Evolutionary conservation across 1,140 invertebrate genomes (phyloP).

Genomic region (Laupala kohalensis): DNA sequence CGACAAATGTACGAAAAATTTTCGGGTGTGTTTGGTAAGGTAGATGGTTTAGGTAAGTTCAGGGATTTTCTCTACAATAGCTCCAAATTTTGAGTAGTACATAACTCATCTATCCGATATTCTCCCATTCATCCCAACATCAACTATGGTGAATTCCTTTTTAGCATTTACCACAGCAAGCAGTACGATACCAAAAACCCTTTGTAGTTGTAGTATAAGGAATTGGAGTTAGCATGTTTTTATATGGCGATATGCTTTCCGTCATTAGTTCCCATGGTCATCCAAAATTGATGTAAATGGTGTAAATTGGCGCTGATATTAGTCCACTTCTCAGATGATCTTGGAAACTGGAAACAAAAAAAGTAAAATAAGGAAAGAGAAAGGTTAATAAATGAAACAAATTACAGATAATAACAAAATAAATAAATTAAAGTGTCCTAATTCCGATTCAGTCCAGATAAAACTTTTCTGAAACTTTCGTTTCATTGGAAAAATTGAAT

Average conservation of each 20-base stretch:
- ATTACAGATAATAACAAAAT: too few relatives aligned
- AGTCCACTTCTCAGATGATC: neutral
- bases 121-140: constrained; percentile 28
- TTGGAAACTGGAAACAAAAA: neutral
- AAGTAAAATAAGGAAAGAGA: neutral
- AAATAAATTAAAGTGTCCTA: too few relatives aligned
- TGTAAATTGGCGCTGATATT: neutral
- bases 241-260: neutral
- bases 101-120: constrained; percentile 28
- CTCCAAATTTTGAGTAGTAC: constrained; percentile 18
- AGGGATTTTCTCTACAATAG: constrained; percentile 11
- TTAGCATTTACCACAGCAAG: constrained; percentile 29
- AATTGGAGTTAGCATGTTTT: too few relatives aligned
- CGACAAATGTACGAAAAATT: too few relatives aligned
- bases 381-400: too few relatives aligned
- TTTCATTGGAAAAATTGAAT: too few relatives aligned
- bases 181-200: constrained; percentile 28
- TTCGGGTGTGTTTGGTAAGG: too few relatives aligned
- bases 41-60: too few relatives aligned
- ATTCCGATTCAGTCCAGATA: too few relatives aligned
- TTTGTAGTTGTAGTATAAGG: constrained; percentile 31
- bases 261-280: neutral
- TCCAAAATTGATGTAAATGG: neutral
- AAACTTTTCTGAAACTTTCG: too few relatives aligned
- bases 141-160: constrained; percentile 28